Percentiles rank a stretch among this genome's conserved stretches.
phyloP scores from a whole-genome alignment of 2,797 vertebrate genomes.

The Loris lydekkerianus region DNA sequence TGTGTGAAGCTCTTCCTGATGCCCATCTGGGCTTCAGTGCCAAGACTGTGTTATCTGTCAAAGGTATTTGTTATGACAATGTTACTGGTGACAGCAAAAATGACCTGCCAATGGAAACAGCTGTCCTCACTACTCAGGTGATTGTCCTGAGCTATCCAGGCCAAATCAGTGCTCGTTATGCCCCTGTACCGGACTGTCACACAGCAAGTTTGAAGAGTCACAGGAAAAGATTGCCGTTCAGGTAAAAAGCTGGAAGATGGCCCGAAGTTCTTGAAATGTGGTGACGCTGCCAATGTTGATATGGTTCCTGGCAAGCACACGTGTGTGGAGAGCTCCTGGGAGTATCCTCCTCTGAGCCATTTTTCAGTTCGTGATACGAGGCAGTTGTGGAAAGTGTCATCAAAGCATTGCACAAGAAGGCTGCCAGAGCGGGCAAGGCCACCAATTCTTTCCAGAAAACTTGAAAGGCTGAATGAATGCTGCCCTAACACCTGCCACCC shows the following conservation, averaged over 20 bases:
- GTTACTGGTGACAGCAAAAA: background rate
- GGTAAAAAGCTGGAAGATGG: background rate
- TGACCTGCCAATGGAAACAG: background rate
- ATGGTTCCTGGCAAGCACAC: background rate
- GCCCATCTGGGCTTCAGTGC: background rate
- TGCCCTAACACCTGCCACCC: background rate
- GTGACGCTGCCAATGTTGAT: background rate
- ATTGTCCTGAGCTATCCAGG: background rate
- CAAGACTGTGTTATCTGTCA: background rate
- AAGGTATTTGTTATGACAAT: background rate
- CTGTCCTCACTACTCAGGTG: background rate
- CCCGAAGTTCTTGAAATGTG: background rate
- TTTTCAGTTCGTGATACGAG: background rate
- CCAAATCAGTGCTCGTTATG: background rate
- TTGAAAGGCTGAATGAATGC: background rate
- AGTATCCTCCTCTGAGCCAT: background rate
- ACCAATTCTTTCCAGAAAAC: background rate
- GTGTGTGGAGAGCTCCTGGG: background rate
- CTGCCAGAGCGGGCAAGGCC: background rate
- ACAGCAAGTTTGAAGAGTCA: background rate
- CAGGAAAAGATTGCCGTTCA: background rate
- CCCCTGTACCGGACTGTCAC: background rate
- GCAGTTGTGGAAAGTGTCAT: background rate
- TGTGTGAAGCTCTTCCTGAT: background rate
- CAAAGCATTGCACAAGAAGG: background rate